A percentile compares a stretch with the other conserved stretches of the same genome.
Conservation (phyloP, 2,888 invertebrate genomes). For the Eucera pruinosa region DNA sequence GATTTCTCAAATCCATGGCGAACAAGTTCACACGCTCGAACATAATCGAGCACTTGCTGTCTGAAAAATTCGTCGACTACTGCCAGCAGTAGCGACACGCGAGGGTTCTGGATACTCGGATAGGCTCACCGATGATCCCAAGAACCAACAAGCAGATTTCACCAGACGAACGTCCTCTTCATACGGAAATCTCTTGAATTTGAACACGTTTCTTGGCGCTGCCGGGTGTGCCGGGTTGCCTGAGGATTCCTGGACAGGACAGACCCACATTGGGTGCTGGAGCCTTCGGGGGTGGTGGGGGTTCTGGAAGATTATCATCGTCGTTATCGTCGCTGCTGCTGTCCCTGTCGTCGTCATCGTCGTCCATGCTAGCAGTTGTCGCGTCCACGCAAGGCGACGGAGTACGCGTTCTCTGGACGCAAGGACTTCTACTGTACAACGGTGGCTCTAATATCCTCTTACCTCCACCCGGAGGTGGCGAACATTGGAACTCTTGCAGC, state of each 20-base stretch:
- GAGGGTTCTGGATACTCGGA: neutral
- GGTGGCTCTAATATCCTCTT: constrained; percentile 79
- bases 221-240: constrained; percentile 90
- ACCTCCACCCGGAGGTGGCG: constrained; percentile 85
- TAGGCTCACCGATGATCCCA: constrained; percentile 13
- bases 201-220: constrained; percentile 95
- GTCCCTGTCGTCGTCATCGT: constrained; percentile 81
- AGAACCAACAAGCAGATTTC: neutral
- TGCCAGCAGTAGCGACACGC: constrained; percentile 50
- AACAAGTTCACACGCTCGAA: constrained; percentile 1
- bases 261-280: constrained; percentile 84
- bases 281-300: constrained; percentile 87
- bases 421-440: constrained; percentile 76
- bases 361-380: constrained; percentile 78
- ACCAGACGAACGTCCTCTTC: constrained; percentile 18
- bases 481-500: constrained; percentile 87
- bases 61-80: constrained; percentile 12
- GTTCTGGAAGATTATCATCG: constrained; percentile 87
- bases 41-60: neutral
- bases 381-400: constrained; percentile 82
- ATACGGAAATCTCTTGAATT: constrained; percentile 96
- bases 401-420: constrained; percentile 74
- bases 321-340: constrained; percentile 85
- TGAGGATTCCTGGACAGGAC: constrained; percentile 87
- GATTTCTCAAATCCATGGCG: constrained; percentile 56